Percentiles rank a stretch among this genome's conserved stretches.
These are phyloP conservation scores for Athene noctua DNA, from an alignment of 2,113 vertebrate species.

Conservation along the genomic window DNA sequence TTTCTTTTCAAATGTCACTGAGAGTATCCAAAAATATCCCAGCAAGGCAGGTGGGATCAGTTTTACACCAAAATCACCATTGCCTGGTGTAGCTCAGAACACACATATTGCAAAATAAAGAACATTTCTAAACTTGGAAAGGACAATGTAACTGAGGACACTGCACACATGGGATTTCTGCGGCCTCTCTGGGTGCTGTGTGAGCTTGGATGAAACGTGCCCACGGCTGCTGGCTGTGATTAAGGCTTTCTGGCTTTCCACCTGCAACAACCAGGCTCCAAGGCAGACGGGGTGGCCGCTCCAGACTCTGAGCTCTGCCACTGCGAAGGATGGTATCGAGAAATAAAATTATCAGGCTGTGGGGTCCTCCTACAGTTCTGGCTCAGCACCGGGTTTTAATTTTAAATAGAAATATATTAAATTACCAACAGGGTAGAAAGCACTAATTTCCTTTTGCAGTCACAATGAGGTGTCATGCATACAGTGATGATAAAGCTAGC, in stretches of 20 bases:
- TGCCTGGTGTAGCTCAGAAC: background rate
- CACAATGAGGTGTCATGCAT: background rate
- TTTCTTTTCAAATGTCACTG: background rate
- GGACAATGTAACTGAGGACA: background rate
- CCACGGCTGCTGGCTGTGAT: rapidly evolving
- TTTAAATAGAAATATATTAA: background rate
- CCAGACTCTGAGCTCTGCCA: background rate
- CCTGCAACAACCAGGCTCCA: background rate
- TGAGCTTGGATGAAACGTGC: background rate
- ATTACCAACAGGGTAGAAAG: background rate
- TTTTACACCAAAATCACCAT: background rate
- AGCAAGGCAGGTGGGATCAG: background rate
- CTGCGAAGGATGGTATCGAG: background rate
- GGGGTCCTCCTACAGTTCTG: background rate
- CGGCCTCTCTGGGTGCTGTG: background rate
- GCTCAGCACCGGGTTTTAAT: background rate
- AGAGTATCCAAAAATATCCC: background rate
- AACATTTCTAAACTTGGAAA: background rate
- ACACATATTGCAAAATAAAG: background rate
- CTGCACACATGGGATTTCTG: rapidly evolving
- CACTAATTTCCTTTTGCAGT: background rate
- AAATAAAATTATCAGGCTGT: background rate
- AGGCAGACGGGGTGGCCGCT: rapidly evolving
- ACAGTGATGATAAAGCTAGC: background rate
- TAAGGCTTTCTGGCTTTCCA: background rate